A percentile compares a stretch with the other conserved stretches of the same genome.
Evolutionary conservation across 1,140 invertebrate species (phyloP).

Genomic region (Nixonia krombeini): DNA sequence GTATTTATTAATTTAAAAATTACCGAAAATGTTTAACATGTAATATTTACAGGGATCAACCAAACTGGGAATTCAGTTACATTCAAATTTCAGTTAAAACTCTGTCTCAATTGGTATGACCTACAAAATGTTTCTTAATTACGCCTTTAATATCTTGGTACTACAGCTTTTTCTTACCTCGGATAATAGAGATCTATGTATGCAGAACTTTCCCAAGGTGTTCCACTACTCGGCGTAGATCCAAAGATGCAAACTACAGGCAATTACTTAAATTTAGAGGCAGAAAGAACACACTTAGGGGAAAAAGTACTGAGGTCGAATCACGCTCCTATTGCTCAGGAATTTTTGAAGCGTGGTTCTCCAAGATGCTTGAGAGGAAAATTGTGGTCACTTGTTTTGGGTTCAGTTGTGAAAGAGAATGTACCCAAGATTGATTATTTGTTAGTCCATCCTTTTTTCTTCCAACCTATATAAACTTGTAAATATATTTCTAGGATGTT

Average conservation of each 20-base stretch:
- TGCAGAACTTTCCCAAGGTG: slow-evolving; percentile 77
- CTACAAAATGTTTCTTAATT: slow-evolving; percentile 7
- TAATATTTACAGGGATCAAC: slow-evolving; percentile 74
- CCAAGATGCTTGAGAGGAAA: slow-evolving; percentile 82
- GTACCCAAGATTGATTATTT: too few species aligned
- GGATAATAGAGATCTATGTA: slow-evolving; percentile 77
- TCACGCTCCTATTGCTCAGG: slow-evolving; percentile 83
- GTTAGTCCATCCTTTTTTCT: slow-evolving; percentile 13
- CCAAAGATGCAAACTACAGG: slow-evolving; percentile 72
- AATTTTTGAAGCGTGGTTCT: slow-evolving; percentile 89
- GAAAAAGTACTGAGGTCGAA: slow-evolving; percentile 78
- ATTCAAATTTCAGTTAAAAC: slow-evolving; percentile 88
- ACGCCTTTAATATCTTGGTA: slow-evolving; percentile 27
- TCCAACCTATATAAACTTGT: slow-evolving; percentile 25
- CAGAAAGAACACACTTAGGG: slow-evolving; percentile 77
- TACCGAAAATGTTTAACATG: not conserved
- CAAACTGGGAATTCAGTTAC: slow-evolving; percentile 90
- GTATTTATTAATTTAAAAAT: slow-evolving; percentile 13
- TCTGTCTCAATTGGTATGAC: slow-evolving; percentile 84
- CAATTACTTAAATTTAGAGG: slow-evolving; percentile 76
- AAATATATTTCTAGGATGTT: slow-evolving; percentile 77
- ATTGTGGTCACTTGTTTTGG: slow-evolving; percentile 87
- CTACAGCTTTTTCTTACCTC: slow-evolving; percentile 30
- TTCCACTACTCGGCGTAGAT: slow-evolving; percentile 79
- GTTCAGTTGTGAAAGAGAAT: slow-evolving; percentile 79